These are phyloP conservation scores for Lanius ludovicianus DNA, from an alignment of 2,113 vertebrate species.

Conservation along the genomic window DNA sequence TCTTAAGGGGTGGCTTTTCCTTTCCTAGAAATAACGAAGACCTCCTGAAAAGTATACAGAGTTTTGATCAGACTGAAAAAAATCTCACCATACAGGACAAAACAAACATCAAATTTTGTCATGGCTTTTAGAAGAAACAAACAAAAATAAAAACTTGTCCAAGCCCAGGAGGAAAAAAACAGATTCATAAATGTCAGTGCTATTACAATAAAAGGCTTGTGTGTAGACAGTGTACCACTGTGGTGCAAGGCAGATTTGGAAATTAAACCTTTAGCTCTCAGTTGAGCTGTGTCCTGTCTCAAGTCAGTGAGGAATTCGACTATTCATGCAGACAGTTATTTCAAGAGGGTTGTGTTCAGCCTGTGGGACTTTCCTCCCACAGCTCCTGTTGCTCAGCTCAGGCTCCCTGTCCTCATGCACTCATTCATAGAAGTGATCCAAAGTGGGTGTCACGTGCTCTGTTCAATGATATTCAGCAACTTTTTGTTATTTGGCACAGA, in stretches of 20 bases:
- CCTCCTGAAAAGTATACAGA: not conserved
- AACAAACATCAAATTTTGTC: not conserved
- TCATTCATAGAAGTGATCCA: not conserved
- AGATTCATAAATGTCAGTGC: not conserved
- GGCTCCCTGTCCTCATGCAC: not conserved
- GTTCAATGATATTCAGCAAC: not conserved
- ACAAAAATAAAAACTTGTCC: fast-evolving
- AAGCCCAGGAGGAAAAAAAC: not conserved
- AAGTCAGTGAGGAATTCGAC: not conserved
- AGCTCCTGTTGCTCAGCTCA: not conserved
- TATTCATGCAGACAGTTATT: not conserved
- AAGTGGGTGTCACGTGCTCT: not conserved
- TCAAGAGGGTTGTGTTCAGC: not conserved
- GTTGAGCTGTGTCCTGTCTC: not conserved
- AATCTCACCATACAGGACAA: not conserved
- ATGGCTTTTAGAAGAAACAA: not conserved
- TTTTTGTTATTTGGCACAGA: not conserved
- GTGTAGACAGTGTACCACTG: fast-evolving
- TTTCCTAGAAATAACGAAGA: not conserved
- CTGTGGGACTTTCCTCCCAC: not conserved
- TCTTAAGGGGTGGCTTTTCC: not conserved
- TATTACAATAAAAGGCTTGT: fast-evolving
- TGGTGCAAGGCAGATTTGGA: not conserved
- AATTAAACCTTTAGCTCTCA: not conserved
- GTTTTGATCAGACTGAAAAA: not conserved